Percentiles rank a stretch among this genome's conserved stretches.
Evolutionary conservation across 2,113 vertebrate species (phyloP).

Genomic region (Clinocottus analis): DNA sequence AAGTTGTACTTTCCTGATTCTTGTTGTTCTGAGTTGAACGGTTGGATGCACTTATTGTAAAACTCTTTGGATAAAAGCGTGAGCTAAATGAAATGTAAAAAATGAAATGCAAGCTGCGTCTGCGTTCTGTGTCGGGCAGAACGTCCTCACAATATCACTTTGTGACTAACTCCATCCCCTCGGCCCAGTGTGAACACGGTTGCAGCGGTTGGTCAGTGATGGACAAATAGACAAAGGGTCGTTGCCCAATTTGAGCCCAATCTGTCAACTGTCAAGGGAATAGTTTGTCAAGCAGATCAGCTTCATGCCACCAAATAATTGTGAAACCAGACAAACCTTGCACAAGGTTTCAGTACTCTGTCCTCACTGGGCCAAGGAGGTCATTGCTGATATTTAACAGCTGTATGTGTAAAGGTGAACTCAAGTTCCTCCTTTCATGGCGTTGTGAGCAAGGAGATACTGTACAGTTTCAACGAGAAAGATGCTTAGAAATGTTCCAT

Average conservation of each 20-base stretch:
- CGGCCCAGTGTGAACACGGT: background rate
- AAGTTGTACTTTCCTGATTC: too few species aligned
- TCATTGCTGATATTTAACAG: background rate
- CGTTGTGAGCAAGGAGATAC: too few species aligned
- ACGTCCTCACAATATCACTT: background rate
- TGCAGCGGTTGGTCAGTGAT: background rate
- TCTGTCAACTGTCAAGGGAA: slow-evolving; percentile 21
- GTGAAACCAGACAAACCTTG: slow-evolving; percentile 23
- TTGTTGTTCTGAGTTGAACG: too few species aligned
- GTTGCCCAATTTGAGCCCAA: slow-evolving; percentile 42
- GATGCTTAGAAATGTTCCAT: background rate
- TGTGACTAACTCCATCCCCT: background rate
- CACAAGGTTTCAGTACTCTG: background rate
- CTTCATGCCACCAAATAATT: slow-evolving; percentile 9
- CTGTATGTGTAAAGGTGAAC: background rate
- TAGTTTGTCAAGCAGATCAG: slow-evolving; percentile 46
- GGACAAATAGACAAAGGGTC: background rate
- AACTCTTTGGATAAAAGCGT: too few species aligned
- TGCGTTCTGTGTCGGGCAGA: background rate
- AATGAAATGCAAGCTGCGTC: too few species aligned
- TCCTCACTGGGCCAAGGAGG: background rate
- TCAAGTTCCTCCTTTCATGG: too few species aligned
- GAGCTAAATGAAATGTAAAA: too few species aligned
- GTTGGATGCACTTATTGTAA: too few species aligned
- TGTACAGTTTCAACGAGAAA: too few species aligned